Base-by-base conservation (phyloP, 2,113 vertebrate genomes). In the Castor canadensis region DNA sequence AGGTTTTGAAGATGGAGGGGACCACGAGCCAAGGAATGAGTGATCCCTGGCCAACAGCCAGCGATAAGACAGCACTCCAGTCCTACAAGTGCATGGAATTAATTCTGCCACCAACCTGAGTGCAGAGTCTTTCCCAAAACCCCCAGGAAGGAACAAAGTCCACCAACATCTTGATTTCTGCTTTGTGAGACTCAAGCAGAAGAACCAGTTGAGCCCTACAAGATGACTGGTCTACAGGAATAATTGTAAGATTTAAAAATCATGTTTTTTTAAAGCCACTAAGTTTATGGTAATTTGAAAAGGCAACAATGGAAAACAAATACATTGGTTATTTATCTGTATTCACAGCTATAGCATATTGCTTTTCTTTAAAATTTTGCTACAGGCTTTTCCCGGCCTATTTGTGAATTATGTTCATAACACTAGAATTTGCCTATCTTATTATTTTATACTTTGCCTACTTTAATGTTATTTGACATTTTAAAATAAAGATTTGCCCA, bases 371-470 rank as follows among this genome's bases (percentile, higher is more conserved):
- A 88, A 73, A 73, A 82, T 60, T 47, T 71, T 71, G 52, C 40
- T 47, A 54, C 0, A 88, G 28, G 64, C 3, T 56, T 93, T 88
- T 32, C 64, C 40, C 83, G 40, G 17, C 24, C 77, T 13, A 40
- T n/a, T 47, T 77, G 69, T 76, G 40, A 89, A 56, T 67, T 94
- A 69, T 77, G 75, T 89, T 84, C 79, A 40, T 60, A 80, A 87
- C 3, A 47, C 17, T 43, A 75, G 62, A 52, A 72, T 40, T 30
- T 73, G 71, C 32, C 73, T 77, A 45, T 52, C 19, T 77, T 28
- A 77, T 52, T 52, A n/a, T 75, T 49, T 75, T 19, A 20, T 76
- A 32, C 7, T 52, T 35, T 77, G 47, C 47, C 47, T 77, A 45
- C 77, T 54, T 86, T 52, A 86, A 35, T 56, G 64, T 43, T 64